Base-by-base conservation (phyloP, 1,140 invertebrate species). In the Scaptomyza pallida region DNA sequence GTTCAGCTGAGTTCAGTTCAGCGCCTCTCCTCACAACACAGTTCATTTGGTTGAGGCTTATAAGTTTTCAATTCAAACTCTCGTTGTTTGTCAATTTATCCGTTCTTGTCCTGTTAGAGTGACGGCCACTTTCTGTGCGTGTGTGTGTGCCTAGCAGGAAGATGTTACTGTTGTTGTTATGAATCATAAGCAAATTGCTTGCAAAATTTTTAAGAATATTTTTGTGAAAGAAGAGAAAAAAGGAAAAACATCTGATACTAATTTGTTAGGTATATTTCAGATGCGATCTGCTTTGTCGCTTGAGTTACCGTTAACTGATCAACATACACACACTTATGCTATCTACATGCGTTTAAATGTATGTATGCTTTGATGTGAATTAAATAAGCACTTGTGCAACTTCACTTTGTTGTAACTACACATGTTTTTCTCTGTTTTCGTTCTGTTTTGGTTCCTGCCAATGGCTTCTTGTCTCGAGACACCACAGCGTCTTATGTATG, bases 31-130 rank as follows among this genome's bases (percentile, higher is more conserved):
- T 35, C 9, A 35, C 33, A 35, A 8, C 45, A 67, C 64, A 52
- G 64, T 67, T 65, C 62, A 57, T 21, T 47, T 69, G 61, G 47
- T 47, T 69, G 61, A 40, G 52, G 64, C 33, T 72, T 81, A 88
- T 88, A 88, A 81, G 82, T 86, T 86, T 86, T 88, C 74, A 86
- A 81, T 88, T 75, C 65, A 61, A 68, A 48, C 59, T 74, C 45
- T 60, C 74, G 54, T 5, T 52, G 63, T 55, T 52, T 63, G 43
- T 55, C 50, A 6, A 1, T 37, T n/a, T n/a, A 8, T 21, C 16
- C 23, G 19, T 26, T n/a, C n/a, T 47, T 59, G 54, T 65, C 52
- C 52, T 71, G 5, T 26, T 0, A 5, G 6, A 4, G 30, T 45
- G 55, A 60, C 59, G 59, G 64, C 57, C 68, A 77, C 26, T n/a